Conservation (phyloP, 2,797 vertebrate genomes). For the Jordanella pulchra region DNA sequence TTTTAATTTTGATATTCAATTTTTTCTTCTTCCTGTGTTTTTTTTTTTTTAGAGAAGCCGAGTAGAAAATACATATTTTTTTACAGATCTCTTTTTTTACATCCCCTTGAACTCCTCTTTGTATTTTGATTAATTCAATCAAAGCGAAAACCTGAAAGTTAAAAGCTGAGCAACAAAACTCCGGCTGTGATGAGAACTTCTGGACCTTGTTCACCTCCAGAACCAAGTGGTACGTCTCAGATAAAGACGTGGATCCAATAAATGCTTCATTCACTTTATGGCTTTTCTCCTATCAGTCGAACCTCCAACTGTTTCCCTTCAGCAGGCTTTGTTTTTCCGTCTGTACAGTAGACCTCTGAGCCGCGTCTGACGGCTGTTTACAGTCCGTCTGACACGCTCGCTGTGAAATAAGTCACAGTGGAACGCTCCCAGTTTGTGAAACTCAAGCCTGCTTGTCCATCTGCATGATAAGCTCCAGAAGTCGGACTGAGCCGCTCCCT, state of each 20-base stretch:
- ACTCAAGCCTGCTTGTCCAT: slow-evolving; percentile 24
- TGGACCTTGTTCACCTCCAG: too few relatives aligned
- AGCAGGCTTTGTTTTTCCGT: not conserved
- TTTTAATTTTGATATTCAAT: too few relatives aligned
- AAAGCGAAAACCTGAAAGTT: too few relatives aligned
- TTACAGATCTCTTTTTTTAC: too few relatives aligned
- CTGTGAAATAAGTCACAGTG: slow-evolving; percentile 16
- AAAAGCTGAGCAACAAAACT: too few relatives aligned
- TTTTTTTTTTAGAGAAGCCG: too few relatives aligned
- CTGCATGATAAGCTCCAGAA: slow-evolving; percentile 42
- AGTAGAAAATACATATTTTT: too few relatives aligned
- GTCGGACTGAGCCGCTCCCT: slow-evolving; percentile 10
- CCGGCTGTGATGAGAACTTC: too few relatives aligned
- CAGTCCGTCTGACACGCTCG: not conserved
- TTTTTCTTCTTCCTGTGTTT: too few relatives aligned
- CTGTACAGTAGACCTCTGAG: not conserved
- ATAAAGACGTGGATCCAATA: not conserved
- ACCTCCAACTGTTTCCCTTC: not conserved
- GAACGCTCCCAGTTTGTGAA: slow-evolving; percentile 26
- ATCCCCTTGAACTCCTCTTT: too few relatives aligned
- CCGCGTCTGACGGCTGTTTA: not conserved
- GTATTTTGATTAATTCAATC: too few relatives aligned
- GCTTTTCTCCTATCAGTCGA: not conserved
- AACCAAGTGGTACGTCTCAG: not conserved
- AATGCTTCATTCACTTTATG: not conserved